These are phyloP conservation scores for Stigmatopora argus DNA, from an alignment of 2,113 vertebrate genomes.

Conservation along the genomic window DNA sequence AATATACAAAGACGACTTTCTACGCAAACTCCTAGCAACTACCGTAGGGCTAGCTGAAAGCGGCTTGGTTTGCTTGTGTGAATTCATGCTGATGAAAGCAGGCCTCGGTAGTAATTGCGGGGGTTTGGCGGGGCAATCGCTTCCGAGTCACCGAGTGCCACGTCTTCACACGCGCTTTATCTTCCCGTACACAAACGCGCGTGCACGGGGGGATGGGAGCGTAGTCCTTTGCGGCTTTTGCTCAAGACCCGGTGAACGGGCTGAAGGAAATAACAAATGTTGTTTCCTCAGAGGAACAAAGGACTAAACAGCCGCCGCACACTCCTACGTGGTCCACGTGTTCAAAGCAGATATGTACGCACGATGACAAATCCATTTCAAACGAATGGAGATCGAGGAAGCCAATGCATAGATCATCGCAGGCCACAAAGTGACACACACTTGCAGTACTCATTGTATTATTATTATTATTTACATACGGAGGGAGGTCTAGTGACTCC, in stretches of 20 bases:
- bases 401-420: neutral
- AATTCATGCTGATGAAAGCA: constrained; percentile 3
- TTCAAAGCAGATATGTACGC: neutral
- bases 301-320: constrained; percentile 21
- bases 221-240: constrained; percentile 19
- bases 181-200: too few species aligned
- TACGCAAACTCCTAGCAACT: too few species aligned
- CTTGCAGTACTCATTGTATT: too few species aligned
- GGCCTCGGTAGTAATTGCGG: constrained; percentile 55
- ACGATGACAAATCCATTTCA: too few species aligned
- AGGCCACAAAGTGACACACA: neutral
- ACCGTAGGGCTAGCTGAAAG: too few species aligned
- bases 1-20: too few species aligned
- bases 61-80: too few species aligned
- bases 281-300: constrained; percentile 49
- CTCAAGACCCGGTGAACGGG: constrained; percentile 49
- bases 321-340: constrained; percentile 11
- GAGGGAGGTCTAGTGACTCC: too few species aligned
- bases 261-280: constrained; percentile 54
- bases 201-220: too few species aligned
- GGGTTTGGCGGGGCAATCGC: constrained; percentile 63
- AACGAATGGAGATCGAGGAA: too few species aligned
- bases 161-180: constrained; percentile 52
- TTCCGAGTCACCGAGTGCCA: constrained; percentile 57
- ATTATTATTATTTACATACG: too few species aligned